A percentile compares a stretch with the other conserved stretches of the same genome.
Evolutionary conservation across 2,113 vertebrate genomes (phyloP).

Genomic region (Forbesichthys agassizii): DNA sequence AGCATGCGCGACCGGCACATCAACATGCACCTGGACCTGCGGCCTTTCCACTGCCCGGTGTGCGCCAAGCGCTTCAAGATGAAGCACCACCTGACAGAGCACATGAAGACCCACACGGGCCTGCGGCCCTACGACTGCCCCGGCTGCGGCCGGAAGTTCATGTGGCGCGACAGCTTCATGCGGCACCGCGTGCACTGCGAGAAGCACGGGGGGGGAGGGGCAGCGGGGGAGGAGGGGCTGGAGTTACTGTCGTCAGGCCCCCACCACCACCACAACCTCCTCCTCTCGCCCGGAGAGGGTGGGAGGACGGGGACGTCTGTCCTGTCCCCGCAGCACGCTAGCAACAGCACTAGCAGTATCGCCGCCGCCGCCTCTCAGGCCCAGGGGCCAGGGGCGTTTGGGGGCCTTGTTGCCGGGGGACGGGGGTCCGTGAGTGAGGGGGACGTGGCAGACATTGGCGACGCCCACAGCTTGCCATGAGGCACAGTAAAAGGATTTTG

Average conservation of each 20-base stretch:
- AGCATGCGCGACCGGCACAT: slow-evolving; percentile 93
- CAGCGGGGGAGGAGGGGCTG: slow-evolving; percentile 43
- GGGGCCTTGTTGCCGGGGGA: slow-evolving; percentile 45
- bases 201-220: slow-evolving; percentile 70
- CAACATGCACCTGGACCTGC: slow-evolving; percentile 94
- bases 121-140: slow-evolving; percentile 89
- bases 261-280: slow-evolving; percentile 55
- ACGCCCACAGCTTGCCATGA: slow-evolving; percentile 70
- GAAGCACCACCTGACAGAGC: slow-evolving; percentile 95
- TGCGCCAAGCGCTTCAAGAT: slow-evolving; percentile 95
- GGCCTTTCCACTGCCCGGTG: slow-evolving; percentile 90
- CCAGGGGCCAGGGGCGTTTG: slow-evolving; percentile 56
- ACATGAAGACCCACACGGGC: slow-evolving; percentile 95
- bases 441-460: slow-evolving; percentile 61
- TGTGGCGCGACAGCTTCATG: slow-evolving; percentile 96
- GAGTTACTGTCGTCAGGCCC: slow-evolving; percentile 35
- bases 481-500: neutral
- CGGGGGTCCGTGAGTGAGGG: slow-evolving; percentile 41
- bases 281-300: slow-evolving; percentile 56
- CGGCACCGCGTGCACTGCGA: slow-evolving; percentile 89
- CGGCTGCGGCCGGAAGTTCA: slow-evolving; percentile 89
- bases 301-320: slow-evolving; percentile 48
- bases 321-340: slow-evolving; percentile 49
- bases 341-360: slow-evolving; percentile 22
- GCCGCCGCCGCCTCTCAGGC: slow-evolving; percentile 43